phyloP scores from a whole-genome alignment of 1,140 invertebrate genomes.

The Hermetia illucens region DNA sequence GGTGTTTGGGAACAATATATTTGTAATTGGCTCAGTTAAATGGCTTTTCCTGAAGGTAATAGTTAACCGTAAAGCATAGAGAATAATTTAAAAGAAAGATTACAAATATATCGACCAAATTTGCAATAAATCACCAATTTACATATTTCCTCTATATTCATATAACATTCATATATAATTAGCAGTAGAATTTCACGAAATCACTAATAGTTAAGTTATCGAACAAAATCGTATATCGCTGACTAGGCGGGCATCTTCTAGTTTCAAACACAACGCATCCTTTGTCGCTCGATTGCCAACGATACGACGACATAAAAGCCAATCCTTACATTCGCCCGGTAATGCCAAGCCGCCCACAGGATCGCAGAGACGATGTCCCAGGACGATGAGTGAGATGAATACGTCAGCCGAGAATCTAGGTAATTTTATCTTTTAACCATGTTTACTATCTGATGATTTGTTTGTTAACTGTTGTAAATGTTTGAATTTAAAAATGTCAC shows the following conservation, averaged over 20 bases:
- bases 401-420: slow-evolving; percentile 56
- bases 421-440: slow-evolving; percentile 27
- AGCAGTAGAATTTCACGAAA: too few species aligned
- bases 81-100: too few species aligned
- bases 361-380: slow-evolving; percentile 29
- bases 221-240: slow-evolving; percentile 9
- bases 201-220: slow-evolving; percentile 1
- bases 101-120: too few species aligned
- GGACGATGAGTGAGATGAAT: slow-evolving; percentile 51
- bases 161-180: too few species aligned
- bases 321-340: slow-evolving; percentile 53
- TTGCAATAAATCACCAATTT: too few species aligned
- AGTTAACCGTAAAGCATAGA: too few species aligned
- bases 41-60: too few species aligned
- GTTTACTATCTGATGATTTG: neutral
- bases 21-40: too few species aligned
- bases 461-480: slow-evolving; percentile 1
- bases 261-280: slow-evolving; percentile 82
- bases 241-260: slow-evolving; percentile 49
- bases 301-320: slow-evolving; percentile 65
- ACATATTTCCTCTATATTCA: too few species aligned
- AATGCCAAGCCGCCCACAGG: slow-evolving; percentile 37
- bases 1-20: too few species aligned
- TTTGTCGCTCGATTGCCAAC: slow-evolving; percentile 78
- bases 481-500: slow-evolving; percentile 2